phyloP scores from a whole-genome alignment of 2,888 invertebrate genomes.

The Tachina grossa region DNA sequence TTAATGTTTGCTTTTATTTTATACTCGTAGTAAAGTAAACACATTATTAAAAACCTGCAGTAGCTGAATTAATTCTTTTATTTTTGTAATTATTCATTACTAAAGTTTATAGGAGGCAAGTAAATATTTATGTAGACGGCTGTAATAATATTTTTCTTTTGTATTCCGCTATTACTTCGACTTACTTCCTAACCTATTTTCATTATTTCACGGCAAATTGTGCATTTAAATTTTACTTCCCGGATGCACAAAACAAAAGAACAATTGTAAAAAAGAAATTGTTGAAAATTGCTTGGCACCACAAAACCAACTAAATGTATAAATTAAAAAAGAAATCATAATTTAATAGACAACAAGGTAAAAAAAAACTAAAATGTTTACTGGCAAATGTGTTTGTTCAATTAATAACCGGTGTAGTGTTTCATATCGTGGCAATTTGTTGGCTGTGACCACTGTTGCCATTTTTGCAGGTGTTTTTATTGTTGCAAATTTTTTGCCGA shows the following conservation, averaged over 20 bases:
- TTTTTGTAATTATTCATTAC: background rate
- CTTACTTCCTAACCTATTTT: constrained; percentile 24
- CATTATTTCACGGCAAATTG: constrained; percentile 24
- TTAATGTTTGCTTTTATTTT: too few species aligned
- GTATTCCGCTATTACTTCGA: constrained; percentile 3
- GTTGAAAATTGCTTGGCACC: constrained; percentile 31
- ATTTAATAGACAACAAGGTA: constrained; percentile 34
- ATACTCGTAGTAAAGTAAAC: too few species aligned
- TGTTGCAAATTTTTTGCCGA: too few species aligned
- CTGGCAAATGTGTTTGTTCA: background rate
- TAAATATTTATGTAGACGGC: background rate
- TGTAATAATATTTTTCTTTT: background rate
- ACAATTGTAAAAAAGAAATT: background rate
- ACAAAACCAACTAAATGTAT: constrained; percentile 29
- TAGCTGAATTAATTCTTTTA: background rate
- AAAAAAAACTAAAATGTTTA: constrained; percentile 1
- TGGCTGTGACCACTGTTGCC: background rate
- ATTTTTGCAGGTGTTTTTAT: too few species aligned
- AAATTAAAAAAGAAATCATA: constrained; percentile 41
- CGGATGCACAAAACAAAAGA: constrained; percentile 46
- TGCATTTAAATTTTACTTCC: constrained; percentile 50
- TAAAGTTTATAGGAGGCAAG: background rate
- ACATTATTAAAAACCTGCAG: background rate
- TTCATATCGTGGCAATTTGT: background rate
- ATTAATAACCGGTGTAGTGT: background rate